Conservation (phyloP, 2,113 vertebrate genomes). For the Cheilinus undulatus region DNA sequence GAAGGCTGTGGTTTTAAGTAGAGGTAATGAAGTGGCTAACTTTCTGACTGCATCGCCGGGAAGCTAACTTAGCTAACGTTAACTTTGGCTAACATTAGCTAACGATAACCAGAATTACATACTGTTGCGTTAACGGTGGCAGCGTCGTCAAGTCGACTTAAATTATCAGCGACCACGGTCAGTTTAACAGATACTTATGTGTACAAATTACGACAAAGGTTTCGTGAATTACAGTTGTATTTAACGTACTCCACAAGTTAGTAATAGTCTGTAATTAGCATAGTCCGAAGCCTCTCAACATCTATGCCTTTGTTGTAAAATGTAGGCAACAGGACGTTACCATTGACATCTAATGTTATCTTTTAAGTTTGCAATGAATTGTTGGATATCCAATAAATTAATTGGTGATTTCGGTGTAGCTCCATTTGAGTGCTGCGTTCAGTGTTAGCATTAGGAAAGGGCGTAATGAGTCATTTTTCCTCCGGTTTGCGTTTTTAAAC, state of each 20-base stretch:
- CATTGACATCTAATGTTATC: background rate
- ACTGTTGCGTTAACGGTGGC: background rate
- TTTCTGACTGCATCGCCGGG: conserved; percentile 52
- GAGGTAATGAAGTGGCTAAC: conserved; percentile 44
- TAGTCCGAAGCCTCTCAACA: conserved; percentile 3
- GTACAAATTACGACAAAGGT: background rate
- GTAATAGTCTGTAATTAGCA: conserved; percentile 27
- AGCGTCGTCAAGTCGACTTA: background rate
- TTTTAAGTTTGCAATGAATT: background rate
- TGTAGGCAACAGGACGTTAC: background rate
- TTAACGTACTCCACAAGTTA: background rate
- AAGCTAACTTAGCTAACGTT: conserved; percentile 62
- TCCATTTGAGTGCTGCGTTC: background rate
- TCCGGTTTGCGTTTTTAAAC: background rate
- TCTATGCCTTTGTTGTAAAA: background rate
- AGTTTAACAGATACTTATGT: background rate
- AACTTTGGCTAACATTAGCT: conserved; percentile 56
- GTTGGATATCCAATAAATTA: background rate
- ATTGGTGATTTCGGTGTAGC: background rate
- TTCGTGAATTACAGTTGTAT: too few relatives aligned
- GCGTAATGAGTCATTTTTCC: background rate
- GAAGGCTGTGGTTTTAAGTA: background rate
- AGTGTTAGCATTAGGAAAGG: background rate
- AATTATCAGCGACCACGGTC: too few relatives aligned
- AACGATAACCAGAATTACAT: background rate